Evolutionary conservation across 2,888 invertebrate genomes (phyloP).

Genomic region (Tenthredo notha): DNA sequence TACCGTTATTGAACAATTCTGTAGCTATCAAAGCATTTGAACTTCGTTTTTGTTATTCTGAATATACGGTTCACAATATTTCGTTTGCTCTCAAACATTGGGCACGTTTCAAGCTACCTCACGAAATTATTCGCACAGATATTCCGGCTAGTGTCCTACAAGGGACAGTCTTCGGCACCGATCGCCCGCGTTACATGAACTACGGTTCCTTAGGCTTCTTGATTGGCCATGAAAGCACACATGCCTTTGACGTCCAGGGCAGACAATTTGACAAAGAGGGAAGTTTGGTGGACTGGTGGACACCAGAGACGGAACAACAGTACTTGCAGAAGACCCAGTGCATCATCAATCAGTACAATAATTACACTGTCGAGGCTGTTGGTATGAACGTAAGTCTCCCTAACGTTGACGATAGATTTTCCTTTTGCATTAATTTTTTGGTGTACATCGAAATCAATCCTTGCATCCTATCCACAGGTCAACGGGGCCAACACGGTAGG

Average conservation of each 20-base stretch:
- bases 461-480: slow-evolving; percentile 80
- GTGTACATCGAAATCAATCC: background rate
- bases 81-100: background rate
- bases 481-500: slow-evolving; percentile 96
- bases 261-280: slow-evolving; percentile 95
- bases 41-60: no score
- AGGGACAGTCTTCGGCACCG: slow-evolving; percentile 93
- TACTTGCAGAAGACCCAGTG: slow-evolving; percentile 93
- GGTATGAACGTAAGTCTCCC: slow-evolving; percentile 78
- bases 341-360: slow-evolving; percentile 96
- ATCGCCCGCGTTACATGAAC: slow-evolving; percentile 94
- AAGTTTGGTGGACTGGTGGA: slow-evolving; percentile 97
- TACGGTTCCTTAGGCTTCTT: slow-evolving; percentile 95
- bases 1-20: slow-evolving; percentile 51
- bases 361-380: slow-evolving; percentile 86
- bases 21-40: no score
- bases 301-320: slow-evolving; percentile 88
- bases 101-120: background rate
- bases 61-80: no score
- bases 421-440: background rate
- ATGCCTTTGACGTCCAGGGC: slow-evolving; percentile 93
- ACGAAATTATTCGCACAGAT: slow-evolving; percentile 84
- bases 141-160: slow-evolving; percentile 96
- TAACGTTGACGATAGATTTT: background rate
- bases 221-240: slow-evolving; percentile 95